phyloP scores from a whole-genome alignment of 2,797 vertebrate species.

The Argyrosomus regius region DNA sequence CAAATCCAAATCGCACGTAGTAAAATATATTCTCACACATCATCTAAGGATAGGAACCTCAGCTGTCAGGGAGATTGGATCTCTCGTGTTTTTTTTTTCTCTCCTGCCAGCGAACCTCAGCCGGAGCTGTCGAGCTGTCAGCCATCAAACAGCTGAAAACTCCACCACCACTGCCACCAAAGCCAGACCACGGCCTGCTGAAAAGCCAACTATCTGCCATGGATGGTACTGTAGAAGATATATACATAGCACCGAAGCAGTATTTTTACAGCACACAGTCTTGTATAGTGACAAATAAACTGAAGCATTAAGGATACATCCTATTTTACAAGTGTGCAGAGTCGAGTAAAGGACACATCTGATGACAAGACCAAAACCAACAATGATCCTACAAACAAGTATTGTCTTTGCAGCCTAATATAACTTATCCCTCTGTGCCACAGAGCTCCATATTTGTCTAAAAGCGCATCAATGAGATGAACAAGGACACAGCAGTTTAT shows the following conservation, averaged over 20 bases:
- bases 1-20: conserved; percentile 1
- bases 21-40: conserved; percentile 12
- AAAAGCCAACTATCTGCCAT: conserved; percentile 86
- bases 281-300: not conserved
- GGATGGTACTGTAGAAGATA: conserved; percentile 84
- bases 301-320: not conserved
- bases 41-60: conserved; percentile 17
- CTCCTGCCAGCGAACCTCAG: conserved; percentile 80
- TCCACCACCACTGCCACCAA: conserved; percentile 90
- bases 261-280: not conserved
- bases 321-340: not conserved
- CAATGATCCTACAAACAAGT: not conserved
- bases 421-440: not conserved
- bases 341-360: not conserved
- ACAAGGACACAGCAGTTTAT: not conserved
- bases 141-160: conserved; percentile 87
- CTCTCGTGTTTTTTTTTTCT: conserved; percentile 26
- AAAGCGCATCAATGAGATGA: not conserved
- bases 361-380: not conserved
- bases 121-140: conserved; percentile 87
- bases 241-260: not conserved
- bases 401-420: not conserved
- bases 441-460: not conserved
- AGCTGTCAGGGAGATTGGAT: conserved; percentile 29
- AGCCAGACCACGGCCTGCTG: conserved; percentile 90